Evolutionary conservation across 2,888 invertebrate genomes (phyloP).

Genomic region (Nycteola revayana): DNA sequence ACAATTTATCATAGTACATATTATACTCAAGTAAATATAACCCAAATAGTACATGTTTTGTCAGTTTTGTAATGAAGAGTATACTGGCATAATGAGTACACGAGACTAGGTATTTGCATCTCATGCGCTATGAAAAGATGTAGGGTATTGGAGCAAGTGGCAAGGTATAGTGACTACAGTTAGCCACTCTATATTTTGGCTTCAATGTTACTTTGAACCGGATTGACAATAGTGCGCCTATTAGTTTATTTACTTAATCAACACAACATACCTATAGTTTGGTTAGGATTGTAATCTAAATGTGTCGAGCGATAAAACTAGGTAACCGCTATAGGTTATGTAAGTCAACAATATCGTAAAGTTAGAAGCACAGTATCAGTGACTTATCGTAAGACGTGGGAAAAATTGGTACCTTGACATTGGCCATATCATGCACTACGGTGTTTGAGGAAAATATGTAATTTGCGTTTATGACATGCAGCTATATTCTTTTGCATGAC

Average conservation of each 20-base stretch:
- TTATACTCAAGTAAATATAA: conserved; percentile 29
- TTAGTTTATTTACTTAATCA: too few species aligned
- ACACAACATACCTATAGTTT: too few species aligned
- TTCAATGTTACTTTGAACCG: too few species aligned
- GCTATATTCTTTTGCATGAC: conserved; percentile 43
- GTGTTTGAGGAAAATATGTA: too few species aligned
- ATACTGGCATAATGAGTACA: conserved; percentile 53
- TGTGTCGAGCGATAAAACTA: too few species aligned
- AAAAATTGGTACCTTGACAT: conserved; percentile 6
- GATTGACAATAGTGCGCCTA: too few species aligned
- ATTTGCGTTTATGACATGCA: conserved; percentile 6
- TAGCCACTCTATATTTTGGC: too few species aligned
- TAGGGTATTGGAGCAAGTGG: conserved; percentile 67
- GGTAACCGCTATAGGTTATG: too few species aligned
- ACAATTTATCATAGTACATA: too few species aligned
- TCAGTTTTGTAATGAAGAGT: conserved; percentile 37
- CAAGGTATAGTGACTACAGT: conserved; percentile 56
- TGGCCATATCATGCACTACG: conserved; percentile 9
- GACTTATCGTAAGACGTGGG: conserved; percentile 15
- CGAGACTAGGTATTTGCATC: conserved; percentile 47
- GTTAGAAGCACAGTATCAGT: too few species aligned
- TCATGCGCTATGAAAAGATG: conserved; percentile 65
- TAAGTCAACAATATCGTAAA: too few species aligned
- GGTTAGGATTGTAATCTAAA: too few species aligned
- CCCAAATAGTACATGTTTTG: conserved; percentile 32